Percentiles rank a stretch among this genome's conserved stretches.
Conservation (phyloP, 2,888 invertebrate genomes). For the Drosophila nr. perissopoda region DNA sequence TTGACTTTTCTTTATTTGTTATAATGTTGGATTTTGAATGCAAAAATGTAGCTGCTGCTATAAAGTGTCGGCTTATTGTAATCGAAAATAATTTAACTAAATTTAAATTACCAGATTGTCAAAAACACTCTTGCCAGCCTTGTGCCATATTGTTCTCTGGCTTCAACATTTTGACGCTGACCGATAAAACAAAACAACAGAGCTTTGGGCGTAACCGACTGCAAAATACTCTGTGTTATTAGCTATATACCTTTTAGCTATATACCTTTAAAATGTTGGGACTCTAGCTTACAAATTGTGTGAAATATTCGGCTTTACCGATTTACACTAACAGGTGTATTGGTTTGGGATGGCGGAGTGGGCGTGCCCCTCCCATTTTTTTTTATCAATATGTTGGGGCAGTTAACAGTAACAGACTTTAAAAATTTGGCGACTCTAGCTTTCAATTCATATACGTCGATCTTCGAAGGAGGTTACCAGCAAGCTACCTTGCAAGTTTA, state of each 20-base stretch:
- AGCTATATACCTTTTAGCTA: neutral
- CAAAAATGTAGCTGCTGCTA: too few species aligned
- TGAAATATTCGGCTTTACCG: neutral
- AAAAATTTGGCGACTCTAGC: neutral
- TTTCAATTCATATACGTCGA: too few species aligned
- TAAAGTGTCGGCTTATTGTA: too few species aligned
- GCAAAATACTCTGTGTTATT: too few species aligned
- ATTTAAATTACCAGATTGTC: too few species aligned
- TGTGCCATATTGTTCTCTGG: neutral
- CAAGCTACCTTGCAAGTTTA: too few species aligned
- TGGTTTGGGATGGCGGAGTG: neutral
- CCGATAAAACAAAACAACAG: too few species aligned
- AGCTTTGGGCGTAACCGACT: too few species aligned
- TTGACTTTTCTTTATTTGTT: neutral
- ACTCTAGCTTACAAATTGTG: neutral
- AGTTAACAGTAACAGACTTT: too few species aligned
- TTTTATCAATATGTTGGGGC: neutral
- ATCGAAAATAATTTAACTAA: too few species aligned
- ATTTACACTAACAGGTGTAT: neutral
- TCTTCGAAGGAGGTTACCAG: too few species aligned
- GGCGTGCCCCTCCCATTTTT: neutral
- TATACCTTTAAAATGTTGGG: neutral
- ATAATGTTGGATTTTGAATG: neutral
- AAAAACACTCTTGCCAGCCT: neutral
- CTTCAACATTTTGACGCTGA: neutral